Conservation (phyloP, 2,888 invertebrate species). For the Orchestes rusci region DNA sequence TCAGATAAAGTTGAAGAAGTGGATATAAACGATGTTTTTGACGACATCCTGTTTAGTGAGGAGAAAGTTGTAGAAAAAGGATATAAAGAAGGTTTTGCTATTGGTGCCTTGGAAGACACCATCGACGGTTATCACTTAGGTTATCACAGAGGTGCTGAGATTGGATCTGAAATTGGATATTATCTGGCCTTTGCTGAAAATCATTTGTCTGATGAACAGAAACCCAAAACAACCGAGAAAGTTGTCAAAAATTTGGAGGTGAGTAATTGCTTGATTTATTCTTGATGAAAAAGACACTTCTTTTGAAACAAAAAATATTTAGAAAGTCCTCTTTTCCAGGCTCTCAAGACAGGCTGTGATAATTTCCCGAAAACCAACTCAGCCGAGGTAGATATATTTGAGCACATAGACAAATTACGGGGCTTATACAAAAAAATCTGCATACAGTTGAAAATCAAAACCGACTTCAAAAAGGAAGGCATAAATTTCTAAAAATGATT, state of each 20-base stretch:
- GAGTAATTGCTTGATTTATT: too few species aligned
- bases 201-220: constrained; percentile 29
- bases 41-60: constrained; percentile 63
- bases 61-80: constrained; percentile 55
- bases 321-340: too few species aligned
- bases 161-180: constrained; percentile 72
- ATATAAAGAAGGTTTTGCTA: constrained; percentile 60
- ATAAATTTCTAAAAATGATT: constrained; percentile 50
- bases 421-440: constrained; percentile 63
- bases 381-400: constrained; percentile 58
- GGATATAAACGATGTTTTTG: constrained; percentile 70
- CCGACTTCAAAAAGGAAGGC: constrained; percentile 46
- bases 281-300: too few species aligned
- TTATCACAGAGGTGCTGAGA: constrained; percentile 66
- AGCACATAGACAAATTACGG: constrained; percentile 55
- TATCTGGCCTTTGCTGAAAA: constrained; percentile 57
- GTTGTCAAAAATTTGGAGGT: constrained; percentile 47
- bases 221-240: constrained; percentile 47
- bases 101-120: constrained; percentile 56
- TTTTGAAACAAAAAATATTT: too few species aligned
- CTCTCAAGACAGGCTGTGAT: constrained; percentile 53
- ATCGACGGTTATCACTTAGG: constrained; percentile 67
- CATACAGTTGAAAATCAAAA: constrained; percentile 57
- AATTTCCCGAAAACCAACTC: constrained; percentile 60
- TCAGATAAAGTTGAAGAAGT: constrained; percentile 35